These are phyloP conservation scores for Spinus olivaceus DNA, from an alignment of 2,797 vertebrate genomes.

Conservation along the genomic window DNA sequence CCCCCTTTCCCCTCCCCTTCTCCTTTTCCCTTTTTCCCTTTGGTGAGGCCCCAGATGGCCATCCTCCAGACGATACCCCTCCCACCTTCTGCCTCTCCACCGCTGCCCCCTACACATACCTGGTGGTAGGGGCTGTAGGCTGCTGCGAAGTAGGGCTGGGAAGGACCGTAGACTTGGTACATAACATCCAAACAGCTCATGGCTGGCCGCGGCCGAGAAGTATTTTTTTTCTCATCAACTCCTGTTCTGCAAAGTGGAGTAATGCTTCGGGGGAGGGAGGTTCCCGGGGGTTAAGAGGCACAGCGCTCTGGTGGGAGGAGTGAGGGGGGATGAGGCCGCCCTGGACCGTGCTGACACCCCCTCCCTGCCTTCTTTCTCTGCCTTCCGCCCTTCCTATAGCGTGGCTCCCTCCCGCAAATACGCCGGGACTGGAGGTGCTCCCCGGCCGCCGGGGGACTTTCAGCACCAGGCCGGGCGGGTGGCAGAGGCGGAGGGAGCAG, in stretches of 20 bases:
- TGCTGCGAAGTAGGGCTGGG: slow-evolving; percentile 91
- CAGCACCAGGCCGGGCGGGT: background rate
- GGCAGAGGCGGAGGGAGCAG: background rate
- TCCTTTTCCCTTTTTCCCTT: slow-evolving; percentile 45
- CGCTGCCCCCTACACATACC: slow-evolving; percentile 74
- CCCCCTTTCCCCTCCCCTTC: slow-evolving; percentile 28
- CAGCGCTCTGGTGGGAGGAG: slow-evolving; percentile 35
- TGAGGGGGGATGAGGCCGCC: background rate
- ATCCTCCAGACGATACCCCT: slow-evolving; percentile 38
- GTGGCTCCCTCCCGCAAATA: background rate
- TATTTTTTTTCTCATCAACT: slow-evolving; percentile 66
- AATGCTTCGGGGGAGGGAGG: slow-evolving; percentile 74
- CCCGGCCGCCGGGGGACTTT: background rate
- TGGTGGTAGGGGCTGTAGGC: slow-evolving; percentile 92
- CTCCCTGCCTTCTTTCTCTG: background rate
- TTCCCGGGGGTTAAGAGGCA: background rate
- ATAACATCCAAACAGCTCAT: slow-evolving; percentile 99
- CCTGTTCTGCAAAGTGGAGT: slow-evolving; percentile 16
- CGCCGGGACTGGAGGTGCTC: background rate
- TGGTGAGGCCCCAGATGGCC: slow-evolving; percentile 34
- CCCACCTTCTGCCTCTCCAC: background rate
- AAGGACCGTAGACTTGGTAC: slow-evolving; percentile 94
- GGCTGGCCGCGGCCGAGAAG: slow-evolving; percentile 75
- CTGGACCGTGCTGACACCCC: background rate
- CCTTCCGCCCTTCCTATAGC: background rate